Evolutionary conservation across 2,888 invertebrate genomes (phyloP), one percentile per base, ranked within the genome.

Genomic region (Arrhopalites spinosus): DNA sequence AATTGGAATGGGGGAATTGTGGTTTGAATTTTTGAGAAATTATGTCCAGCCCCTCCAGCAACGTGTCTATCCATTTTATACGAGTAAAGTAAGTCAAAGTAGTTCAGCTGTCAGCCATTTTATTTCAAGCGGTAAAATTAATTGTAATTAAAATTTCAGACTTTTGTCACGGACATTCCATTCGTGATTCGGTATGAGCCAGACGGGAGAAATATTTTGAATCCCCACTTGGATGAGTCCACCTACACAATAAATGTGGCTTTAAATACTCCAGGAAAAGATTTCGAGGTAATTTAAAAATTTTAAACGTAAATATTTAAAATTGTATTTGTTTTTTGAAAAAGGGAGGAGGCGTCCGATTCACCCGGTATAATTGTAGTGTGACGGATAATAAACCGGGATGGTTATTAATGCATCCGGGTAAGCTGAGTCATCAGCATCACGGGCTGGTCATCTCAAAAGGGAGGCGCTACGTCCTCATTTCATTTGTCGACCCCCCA

Each of bases 161-260:
- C 96, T 2, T 95, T 96, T 0, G 90, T 91, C 72, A 93, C 98
- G 0, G 85, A 94, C 56, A 96, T 99, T 97, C 99, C 98, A 88
- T 99, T 99, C 86, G 94, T 99, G 79, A 98, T 99, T 0, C 91
- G 98, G 66, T 36, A 36, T 11, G 11, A 3, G 36, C 5, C 3
- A 36, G 36, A 36, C 5, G 98, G 98, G 86, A 99, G 99, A 86
- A 94, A 98, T 0, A 92, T 90, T 0, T 87, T 99, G 80, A 89
- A 95, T 23, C 98, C 99, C 0, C 99, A 99, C 86, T 98, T 99
- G 85, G 99, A 99, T 86, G 94, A 97, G 70, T 98, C 98, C 7
- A 99, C 99, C 0, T 99, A 96, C 86, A 98, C 98, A 50, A 93
- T 98, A 84, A 98, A 98, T 85, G 88, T 98, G 79, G 98, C 97